Percentiles rank a stretch among this genome's conserved stretches.
These are phyloP conservation scores for Vandiemenella viatica DNA, from an alignment of 2,888 invertebrate genomes.

Conservation along the genomic window DNA sequence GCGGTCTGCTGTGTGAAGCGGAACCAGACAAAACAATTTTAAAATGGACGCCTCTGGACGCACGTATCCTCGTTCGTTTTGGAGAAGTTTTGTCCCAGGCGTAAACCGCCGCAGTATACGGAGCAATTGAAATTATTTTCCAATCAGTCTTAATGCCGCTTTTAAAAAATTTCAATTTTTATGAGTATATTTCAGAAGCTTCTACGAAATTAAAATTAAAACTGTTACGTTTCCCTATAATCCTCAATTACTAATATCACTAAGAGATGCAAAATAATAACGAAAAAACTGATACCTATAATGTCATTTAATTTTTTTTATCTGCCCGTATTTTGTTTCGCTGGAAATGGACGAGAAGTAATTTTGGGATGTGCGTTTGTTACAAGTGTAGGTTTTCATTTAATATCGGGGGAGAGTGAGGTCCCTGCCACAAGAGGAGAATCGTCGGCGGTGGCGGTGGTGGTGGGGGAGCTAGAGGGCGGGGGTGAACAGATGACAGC, in stretches of 20 bases:
- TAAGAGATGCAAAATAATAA: not conserved
- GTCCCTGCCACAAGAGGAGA: too few relatives aligned
- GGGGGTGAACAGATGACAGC: too few relatives aligned
- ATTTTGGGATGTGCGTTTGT: not conserved
- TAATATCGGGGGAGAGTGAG: not conserved
- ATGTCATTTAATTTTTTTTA: not conserved
- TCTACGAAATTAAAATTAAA: conserved; percentile 3
- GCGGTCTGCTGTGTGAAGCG: too few relatives aligned
- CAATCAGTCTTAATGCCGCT: conserved; percentile 3
- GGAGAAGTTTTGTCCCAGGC: too few relatives aligned
- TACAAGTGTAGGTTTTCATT: not conserved
- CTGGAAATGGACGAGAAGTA: not conserved
- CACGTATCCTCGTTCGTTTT: too few relatives aligned
- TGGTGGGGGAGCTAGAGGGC: too few relatives aligned
- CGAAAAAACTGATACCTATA: not conserved
- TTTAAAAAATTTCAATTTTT: conserved; percentile 1
- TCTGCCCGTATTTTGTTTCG: not conserved
- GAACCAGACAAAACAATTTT: too few relatives aligned
- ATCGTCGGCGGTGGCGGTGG: too few relatives aligned
- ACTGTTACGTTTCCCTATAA: conserved; percentile 2
- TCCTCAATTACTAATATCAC: conserved; percentile 4
- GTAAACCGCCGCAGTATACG: too few relatives aligned
- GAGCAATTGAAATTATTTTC: conserved; percentile 1
- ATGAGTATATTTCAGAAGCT: conserved; percentile 1
- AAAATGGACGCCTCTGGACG: too few relatives aligned